Percentiles rank a stretch among this genome's conserved stretches.
Conservation (phyloP, 2,113 vertebrate genomes). For the Pluvianellus socialis region DNA sequence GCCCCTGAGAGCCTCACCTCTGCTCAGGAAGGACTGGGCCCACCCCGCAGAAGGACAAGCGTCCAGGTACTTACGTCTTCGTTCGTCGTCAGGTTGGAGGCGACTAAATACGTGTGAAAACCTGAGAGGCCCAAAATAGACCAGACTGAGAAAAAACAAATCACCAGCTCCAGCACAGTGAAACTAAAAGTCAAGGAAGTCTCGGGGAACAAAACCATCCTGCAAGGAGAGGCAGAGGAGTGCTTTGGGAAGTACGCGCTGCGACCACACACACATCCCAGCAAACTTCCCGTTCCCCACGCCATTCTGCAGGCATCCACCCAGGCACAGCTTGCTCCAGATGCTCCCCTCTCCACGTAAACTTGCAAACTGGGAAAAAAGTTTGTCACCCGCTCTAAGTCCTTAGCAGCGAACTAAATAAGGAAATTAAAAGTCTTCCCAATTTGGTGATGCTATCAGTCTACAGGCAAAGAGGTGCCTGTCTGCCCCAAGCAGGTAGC, state of each 20-base stretch:
- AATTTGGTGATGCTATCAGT: neutral
- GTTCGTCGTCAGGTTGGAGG: slow-evolving; percentile 96
- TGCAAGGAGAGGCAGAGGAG: neutral
- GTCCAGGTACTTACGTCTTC: slow-evolving; percentile 88
- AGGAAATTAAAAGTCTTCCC: neutral
- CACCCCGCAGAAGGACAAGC: neutral
- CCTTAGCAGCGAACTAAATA: neutral
- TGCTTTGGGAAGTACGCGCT: neutral
- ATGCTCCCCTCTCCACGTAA: neutral
- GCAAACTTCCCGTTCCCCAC: neutral
- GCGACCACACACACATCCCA: neutral
- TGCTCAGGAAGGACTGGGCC: neutral
- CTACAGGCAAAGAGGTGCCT: neutral
- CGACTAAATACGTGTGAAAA: slow-evolving; percentile 96
- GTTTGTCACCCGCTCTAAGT: neutral
- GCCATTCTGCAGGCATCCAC: neutral
- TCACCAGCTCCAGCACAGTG: slow-evolving; percentile 91
- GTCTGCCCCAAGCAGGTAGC: neutral
- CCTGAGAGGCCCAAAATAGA: slow-evolving; percentile 97
- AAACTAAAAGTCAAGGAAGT: slow-evolving; percentile 80
- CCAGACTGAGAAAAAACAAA: slow-evolving; percentile 98
- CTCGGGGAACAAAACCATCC: neutral
- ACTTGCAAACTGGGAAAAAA: neutral
- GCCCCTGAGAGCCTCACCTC: neutral
- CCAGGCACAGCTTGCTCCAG: neutral